These are phyloP conservation scores for Danio rerio DNA, from an alignment of 2,113 vertebrate species.

Conservation along the genomic window DNA sequence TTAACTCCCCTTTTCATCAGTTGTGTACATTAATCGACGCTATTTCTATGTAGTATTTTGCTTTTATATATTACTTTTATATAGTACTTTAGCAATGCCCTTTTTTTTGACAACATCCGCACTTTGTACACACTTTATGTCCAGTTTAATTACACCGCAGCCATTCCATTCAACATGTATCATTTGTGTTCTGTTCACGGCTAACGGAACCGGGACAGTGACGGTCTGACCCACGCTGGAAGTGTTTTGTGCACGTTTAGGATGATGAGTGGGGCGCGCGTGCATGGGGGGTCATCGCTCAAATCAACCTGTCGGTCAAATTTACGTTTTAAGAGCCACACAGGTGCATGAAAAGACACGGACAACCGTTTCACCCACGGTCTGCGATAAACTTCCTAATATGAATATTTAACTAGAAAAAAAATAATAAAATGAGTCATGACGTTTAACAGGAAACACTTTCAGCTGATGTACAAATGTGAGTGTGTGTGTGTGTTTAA, in stretches of 20 bases:
- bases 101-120: neutral
- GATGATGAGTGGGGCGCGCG: constrained; percentile 10
- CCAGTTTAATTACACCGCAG: neutral
- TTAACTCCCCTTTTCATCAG: neutral
- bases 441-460: constrained; percentile 12
- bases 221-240: constrained; percentile 18
- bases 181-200: neutral
- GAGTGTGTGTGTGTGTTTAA: neutral
- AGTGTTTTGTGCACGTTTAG: constrained; percentile 6
- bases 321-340: neutral
- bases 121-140: neutral
- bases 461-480: constrained; percentile 8
- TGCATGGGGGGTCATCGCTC: constrained; percentile 25
- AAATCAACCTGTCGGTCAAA: constrained; percentile 16
- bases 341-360: constrained; percentile 13
- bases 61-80: too few relatives aligned
- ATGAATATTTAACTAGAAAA: neutral
- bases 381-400: neutral
- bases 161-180: neutral
- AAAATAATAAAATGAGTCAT: neutral
- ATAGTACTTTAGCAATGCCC: neutral
- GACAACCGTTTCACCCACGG: too few relatives aligned
- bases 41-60: neutral
- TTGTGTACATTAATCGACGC: neutral
- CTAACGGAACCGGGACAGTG: constrained; percentile 7